A percentile compares a stretch with the other conserved stretches of the same genome.
phyloP scores from a whole-genome alignment of 1,140 invertebrate species.

The Bilobella aurantiaca region DNA sequence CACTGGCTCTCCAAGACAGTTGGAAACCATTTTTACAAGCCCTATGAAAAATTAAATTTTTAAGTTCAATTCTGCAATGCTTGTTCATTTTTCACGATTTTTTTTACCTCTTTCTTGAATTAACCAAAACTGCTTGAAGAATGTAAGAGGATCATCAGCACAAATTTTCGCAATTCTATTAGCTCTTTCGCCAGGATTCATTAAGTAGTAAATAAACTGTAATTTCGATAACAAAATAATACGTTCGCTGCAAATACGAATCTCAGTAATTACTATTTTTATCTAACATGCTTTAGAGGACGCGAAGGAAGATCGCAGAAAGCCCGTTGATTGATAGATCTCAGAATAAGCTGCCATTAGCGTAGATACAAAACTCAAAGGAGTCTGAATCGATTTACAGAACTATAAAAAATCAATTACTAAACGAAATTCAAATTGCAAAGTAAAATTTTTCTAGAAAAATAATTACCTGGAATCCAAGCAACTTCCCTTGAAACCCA shows the following conservation, averaged over 20 bases:
- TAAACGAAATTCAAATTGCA: not conserved
- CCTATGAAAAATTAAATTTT: slow-evolving; percentile 21
- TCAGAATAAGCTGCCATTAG: slow-evolving; percentile 32
- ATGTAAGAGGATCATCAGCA: slow-evolving; percentile 29
- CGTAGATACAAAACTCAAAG: slow-evolving; percentile 19
- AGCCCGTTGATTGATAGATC: slow-evolving; percentile 26
- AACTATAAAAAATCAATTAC: slow-evolving; percentile 28
- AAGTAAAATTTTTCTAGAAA: too few species aligned
- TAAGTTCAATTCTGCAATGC: not conserved
- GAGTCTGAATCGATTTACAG: slow-evolving; percentile 28
- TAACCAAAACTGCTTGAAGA: slow-evolving; percentile 34
- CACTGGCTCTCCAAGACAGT: slow-evolving; percentile 31
- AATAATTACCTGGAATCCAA: slow-evolving; percentile 30
- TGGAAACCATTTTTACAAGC: slow-evolving; percentile 25
- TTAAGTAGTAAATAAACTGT: slow-evolving; percentile 33
- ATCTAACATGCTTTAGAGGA: slow-evolving; percentile 27
- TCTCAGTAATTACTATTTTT: slow-evolving; percentile 1
- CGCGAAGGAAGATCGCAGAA: slow-evolving; percentile 19
- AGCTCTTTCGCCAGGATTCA: slow-evolving; percentile 24
- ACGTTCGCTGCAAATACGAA: not conserved
- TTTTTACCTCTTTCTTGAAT: slow-evolving; percentile 33
- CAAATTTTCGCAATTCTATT: slow-evolving; percentile 29
- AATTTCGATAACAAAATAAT: not conserved
- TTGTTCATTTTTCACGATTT: too few species aligned
- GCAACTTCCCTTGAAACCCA: slow-evolving; percentile 31